Base-by-base conservation (phyloP, 2,888 invertebrate species). In the Harpalus rufipes region DNA sequence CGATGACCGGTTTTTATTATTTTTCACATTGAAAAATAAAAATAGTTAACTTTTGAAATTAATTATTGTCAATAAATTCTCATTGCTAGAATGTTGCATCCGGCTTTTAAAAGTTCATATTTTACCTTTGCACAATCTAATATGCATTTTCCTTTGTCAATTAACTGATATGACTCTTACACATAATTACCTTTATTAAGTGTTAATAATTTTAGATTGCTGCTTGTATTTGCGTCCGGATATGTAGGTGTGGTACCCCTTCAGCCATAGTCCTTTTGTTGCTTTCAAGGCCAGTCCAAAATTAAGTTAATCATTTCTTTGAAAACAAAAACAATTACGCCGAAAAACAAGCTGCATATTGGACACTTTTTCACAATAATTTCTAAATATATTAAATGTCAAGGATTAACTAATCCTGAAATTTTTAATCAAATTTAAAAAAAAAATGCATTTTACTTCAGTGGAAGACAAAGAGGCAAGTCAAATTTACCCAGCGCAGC, bases 201-300 rank as follows among this genome's bases (percentile, higher is more conserved):
- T 44, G 44, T 74, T 74, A 44, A 32, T 32, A 32, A 74, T 74
- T 74, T 74, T 44, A 74, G 72, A 74, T 74, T 44, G 72, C 12
- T 44, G 8, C 14, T 44, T 68, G n/a, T 41, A 12, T 44, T 18
- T 68, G 25, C 8, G 39, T 65, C 2, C 25, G 44, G 7, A 74
- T 1, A 14, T 41, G 68, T 8, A 72, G 72, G 72, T 16, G 72
- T 44, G 72, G 72, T 51, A 18, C 72, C 72, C 72, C 10, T 74
- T 14, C 1, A 44, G 72, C 72, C 1, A 74, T 74, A 21, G 8
- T 44, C 44, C 44, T 18, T 74, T 74, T 44, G 1, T 0, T 74
- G 44, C 41, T 8, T 21, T 10, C 44, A 74, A 74, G 44, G 72
- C 18, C 21, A 44, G 16, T 41, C 18, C 14, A 68, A 68, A 68